Evolutionary conservation across 2,888 invertebrate species (phyloP).

Genomic region (Elegia similella): DNA sequence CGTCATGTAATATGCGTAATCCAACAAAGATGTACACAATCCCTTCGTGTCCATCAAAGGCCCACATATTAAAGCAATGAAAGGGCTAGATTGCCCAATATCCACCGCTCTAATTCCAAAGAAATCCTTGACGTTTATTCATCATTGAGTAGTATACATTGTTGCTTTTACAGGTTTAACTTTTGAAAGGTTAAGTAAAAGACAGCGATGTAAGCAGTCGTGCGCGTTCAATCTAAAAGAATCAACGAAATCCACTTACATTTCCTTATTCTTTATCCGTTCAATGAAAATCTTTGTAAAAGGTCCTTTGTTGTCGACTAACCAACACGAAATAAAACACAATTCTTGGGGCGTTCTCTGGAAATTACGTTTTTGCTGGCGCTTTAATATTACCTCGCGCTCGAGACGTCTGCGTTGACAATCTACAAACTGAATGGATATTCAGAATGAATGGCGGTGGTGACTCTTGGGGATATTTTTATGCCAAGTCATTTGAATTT

Average conservation of each 20-base stretch:
- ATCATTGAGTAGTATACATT: slow-evolving; percentile 12
- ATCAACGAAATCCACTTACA: slow-evolving; percentile 48
- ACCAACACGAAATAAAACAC: slow-evolving; percentile 45
- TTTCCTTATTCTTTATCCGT: slow-evolving; percentile 49
- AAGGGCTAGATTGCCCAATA: slow-evolving; percentile 53
- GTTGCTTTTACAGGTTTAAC: background rate
- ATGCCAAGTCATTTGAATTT: slow-evolving; percentile 5
- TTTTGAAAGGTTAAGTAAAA: background rate
- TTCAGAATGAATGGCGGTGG: slow-evolving; percentile 36
- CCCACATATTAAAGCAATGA: slow-evolving; percentile 48
- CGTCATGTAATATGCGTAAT: slow-evolving; percentile 50
- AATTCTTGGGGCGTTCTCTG: slow-evolving; percentile 40
- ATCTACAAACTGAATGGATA: slow-evolving; percentile 36
- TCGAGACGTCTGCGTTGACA: slow-evolving; percentile 33
- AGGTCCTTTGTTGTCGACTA: slow-evolving; percentile 53
- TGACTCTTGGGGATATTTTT: slow-evolving; percentile 20
- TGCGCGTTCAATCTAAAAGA: slow-evolving; percentile 21
- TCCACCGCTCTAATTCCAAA: slow-evolving; percentile 48
- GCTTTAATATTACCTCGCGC: slow-evolving; percentile 43
- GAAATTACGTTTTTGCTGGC: slow-evolving; percentile 47
- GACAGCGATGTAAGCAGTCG: background rate
- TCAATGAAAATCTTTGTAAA: slow-evolving; percentile 54
- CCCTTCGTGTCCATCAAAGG: slow-evolving; percentile 56
- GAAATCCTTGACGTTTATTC: slow-evolving; percentile 32
- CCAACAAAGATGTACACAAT: slow-evolving; percentile 51